Evolutionary conservation across 2,113 vertebrate species (phyloP).

Genomic region (Stigmatopora nigra): DNA sequence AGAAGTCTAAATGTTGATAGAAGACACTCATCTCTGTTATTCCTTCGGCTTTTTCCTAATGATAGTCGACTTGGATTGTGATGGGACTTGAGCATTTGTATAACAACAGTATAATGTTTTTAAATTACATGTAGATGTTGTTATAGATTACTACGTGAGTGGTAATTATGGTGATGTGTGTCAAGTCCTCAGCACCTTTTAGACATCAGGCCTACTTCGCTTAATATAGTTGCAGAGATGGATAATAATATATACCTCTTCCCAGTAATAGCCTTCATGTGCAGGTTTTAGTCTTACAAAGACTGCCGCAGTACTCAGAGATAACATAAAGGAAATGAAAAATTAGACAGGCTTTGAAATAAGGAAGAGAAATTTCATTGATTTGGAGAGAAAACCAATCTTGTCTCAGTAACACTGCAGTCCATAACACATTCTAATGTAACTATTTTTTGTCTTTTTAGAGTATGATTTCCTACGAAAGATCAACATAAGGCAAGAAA

Average conservation of each 20-base stretch:
- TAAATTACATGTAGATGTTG: too few relatives aligned
- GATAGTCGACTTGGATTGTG: not conserved
- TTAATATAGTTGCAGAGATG: not conserved
- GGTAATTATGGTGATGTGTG: not conserved
- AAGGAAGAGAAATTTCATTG: not conserved
- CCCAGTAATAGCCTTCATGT: not conserved
- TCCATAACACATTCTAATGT: not conserved
- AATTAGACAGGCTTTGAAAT: not conserved
- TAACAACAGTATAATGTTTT: not conserved
- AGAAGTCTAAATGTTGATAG: too few relatives aligned
- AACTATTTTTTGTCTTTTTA: not conserved
- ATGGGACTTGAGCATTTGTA: not conserved
- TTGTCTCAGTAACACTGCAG: not conserved
- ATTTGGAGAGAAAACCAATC: not conserved
- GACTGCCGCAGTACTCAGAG: not conserved
- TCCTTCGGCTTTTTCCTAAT: too few relatives aligned
- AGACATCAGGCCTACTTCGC: not conserved
- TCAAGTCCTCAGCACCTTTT: not conserved
- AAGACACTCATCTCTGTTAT: too few relatives aligned
- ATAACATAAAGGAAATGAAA: not conserved
- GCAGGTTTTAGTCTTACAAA: not conserved
- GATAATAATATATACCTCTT: not conserved
- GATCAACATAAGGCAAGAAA: constrained; percentile 1
- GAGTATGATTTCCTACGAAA: constrained; percentile 4
- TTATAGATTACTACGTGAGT: not conserved